A percentile compares a stretch with the other conserved stretches of the same genome.
phyloP scores from a whole-genome alignment of 2,113 vertebrate species.

The Oreochromis aureus region DNA sequence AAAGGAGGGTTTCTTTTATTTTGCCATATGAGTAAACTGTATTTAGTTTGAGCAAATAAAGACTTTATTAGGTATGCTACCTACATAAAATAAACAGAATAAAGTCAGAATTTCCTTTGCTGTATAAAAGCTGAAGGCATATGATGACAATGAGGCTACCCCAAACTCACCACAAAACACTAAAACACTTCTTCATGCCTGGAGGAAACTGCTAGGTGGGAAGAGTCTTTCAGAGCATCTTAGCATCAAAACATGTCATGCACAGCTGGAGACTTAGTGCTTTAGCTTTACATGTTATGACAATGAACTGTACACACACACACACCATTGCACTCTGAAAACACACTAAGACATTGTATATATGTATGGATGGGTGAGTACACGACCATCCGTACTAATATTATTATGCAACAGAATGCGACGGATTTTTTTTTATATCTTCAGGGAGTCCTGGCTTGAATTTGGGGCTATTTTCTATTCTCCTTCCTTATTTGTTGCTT shows the following conservation, averaged over 20 bases:
- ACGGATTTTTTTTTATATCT: neutral
- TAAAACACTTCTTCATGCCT: neutral
- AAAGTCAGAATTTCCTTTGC: neutral
- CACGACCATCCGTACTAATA: neutral
- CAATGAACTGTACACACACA: neutral
- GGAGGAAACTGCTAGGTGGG: neutral
- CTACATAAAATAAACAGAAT: neutral
- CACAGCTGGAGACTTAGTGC: neutral
- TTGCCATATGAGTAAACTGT: neutral
- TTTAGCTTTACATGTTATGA: slow-evolving; percentile 2
- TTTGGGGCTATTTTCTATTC: neutral
- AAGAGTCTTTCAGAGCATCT: slow-evolving; percentile 24
- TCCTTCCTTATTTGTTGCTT: neutral
- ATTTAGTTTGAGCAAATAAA: neutral
- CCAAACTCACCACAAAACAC: neutral
- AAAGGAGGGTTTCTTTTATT: neutral
- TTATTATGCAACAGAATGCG: neutral
- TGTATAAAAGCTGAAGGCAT: neutral
- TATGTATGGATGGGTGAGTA: neutral
- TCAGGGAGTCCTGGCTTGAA: neutral
- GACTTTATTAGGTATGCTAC: neutral
- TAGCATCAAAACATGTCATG: slow-evolving; percentile 7
- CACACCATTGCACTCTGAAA: neutral
- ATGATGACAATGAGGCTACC: neutral
- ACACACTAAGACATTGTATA: neutral